Conservation (phyloP, 1,140 invertebrate species). For the Pseudobourletiella spinata region DNA sequence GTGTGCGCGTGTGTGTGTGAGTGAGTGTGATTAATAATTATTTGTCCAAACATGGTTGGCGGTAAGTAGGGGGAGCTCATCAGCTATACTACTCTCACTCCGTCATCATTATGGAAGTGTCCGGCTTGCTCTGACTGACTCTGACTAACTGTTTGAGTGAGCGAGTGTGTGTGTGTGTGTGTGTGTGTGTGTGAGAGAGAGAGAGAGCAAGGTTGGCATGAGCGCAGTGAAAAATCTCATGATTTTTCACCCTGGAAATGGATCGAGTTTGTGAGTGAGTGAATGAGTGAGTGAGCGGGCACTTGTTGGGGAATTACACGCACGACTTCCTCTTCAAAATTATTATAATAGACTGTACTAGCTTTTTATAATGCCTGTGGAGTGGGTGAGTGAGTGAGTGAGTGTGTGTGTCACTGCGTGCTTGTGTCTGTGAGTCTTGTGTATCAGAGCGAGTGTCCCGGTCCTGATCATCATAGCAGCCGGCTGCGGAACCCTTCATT, state of each 20-base stretch:
- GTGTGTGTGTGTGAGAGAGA: not conserved
- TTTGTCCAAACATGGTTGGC: not conserved
- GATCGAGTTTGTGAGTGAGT: not conserved
- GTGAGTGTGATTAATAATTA: too few species aligned
- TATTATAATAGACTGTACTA: not conserved
- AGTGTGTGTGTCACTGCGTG: too few species aligned
- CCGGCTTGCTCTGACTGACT: not conserved
- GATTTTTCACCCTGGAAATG: not conserved
- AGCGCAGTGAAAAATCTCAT: too few species aligned
- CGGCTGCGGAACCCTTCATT: too few species aligned
- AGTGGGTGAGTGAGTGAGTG: too few species aligned
- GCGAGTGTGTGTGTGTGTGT: not conserved
- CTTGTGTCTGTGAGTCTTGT: too few species aligned
- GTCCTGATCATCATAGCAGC: too few species aligned
- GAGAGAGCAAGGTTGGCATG: too few species aligned
- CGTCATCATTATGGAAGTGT: not conserved
- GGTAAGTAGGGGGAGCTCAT: not conserved
- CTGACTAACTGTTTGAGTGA: not conserved
- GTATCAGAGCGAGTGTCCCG: too few species aligned
- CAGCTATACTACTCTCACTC: not conserved
- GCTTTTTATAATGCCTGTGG: too few species aligned
- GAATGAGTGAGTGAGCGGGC: not conserved
- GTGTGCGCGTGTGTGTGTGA: too few species aligned
- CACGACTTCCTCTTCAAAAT: not conserved
- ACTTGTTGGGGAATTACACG: slow-evolving; percentile 2